Base-by-base conservation (phyloP, 2,113 vertebrate genomes). In the Tylochromis polylepis region DNA sequence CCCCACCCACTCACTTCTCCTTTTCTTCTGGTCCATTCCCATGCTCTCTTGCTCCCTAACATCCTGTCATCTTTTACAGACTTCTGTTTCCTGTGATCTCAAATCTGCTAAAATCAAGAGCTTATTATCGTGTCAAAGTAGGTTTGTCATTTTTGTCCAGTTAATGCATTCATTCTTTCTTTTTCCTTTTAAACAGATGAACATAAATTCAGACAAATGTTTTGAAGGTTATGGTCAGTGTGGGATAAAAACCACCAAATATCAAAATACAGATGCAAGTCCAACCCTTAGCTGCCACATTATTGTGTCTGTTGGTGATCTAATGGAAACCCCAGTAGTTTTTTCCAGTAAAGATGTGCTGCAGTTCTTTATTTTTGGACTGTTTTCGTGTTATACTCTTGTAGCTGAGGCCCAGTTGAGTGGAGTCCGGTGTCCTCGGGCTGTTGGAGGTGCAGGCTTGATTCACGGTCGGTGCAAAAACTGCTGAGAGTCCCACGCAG, bases 1-100 rank as follows among this genome's bases (percentile, higher is more conserved):
- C 80, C 31, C 56, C 81, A 60, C 86, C 77, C 85, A 80, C 84
- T 58, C 79, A 14, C 79, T 18, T 58, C 62, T 82, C 41, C 58
- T 80, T 62, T 8, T 51, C 43, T 75, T 2, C 15, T 11, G 41
- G 14, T 46, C 67, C 67, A 11, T 11, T 72, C 59, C 58, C 70
- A 18, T 60, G 62, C 31, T 60, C 67, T 41, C 27, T 59, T 27
- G 15, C 49, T 36, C 6, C 16, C 41, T 75, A 3, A 82, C 60
- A 11, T 51, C 56, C 36, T 46, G 16, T 31, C 79, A 49, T 75
- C 43, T 49, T 20, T 46, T 46, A 41, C 67, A 72, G 67, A 46
- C 41, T 49, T 20, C 70, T 49, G 70, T 49, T 75, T 1, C 41
- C 70, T 49, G 18, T 11, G 2, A 65, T 65, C 60, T 62, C 31